A percentile compares a stretch with the other conserved stretches of the same genome.
Evolutionary conservation across 2,888 invertebrate genomes (phyloP).

Genomic region (Nysson spinosus): DNA sequence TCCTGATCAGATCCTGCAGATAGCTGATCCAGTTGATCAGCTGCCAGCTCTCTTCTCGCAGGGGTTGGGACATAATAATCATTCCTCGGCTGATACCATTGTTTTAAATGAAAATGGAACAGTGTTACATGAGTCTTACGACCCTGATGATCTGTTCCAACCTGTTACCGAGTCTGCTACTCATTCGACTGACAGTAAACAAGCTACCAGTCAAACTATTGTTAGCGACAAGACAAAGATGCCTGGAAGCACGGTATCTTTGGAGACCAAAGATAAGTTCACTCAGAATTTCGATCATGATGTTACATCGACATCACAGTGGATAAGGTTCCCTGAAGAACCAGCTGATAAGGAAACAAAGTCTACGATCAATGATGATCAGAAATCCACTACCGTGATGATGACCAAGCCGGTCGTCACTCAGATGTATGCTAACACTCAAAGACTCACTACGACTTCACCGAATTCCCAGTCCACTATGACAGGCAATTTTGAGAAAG

Average conservation of each 20-base stretch:
- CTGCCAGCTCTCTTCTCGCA: slow-evolving; percentile 73
- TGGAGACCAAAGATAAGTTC: slow-evolving; percentile 13
- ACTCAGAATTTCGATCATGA: slow-evolving; percentile 4
- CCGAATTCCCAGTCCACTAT: slow-evolving; percentile 11
- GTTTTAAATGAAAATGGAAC: slow-evolving; percentile 77
- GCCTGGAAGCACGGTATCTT: slow-evolving; percentile 2
- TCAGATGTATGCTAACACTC: slow-evolving; percentile 55
- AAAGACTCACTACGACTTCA: slow-evolving; percentile 35
- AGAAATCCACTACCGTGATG: slow-evolving; percentile 22
- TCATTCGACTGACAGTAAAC: slow-evolving; percentile 1
- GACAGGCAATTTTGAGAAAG: slow-evolving; percentile 16
- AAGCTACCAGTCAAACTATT: not conserved
- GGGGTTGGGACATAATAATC: slow-evolving; percentile 67
- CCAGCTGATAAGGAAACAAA: slow-evolving; percentile 8
- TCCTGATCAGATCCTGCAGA: slow-evolving; percentile 74
- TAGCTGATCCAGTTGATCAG: slow-evolving; percentile 75
- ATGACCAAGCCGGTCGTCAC: slow-evolving; percentile 51
- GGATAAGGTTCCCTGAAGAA: slow-evolving; percentile 41
- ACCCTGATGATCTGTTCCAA: slow-evolving; percentile 76
- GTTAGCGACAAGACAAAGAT: slow-evolving; percentile 13
- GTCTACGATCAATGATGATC: not conserved
- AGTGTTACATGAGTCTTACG: slow-evolving; percentile 72
- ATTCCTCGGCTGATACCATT: slow-evolving; percentile 74
- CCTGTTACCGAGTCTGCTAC: slow-evolving; percentile 47
- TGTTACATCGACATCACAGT: slow-evolving; percentile 16